Evolutionary conservation across 2,113 vertebrate genomes (phyloP), one percentile per base, ranked within the genome.

Genomic region (Albula goreensis): DNA sequence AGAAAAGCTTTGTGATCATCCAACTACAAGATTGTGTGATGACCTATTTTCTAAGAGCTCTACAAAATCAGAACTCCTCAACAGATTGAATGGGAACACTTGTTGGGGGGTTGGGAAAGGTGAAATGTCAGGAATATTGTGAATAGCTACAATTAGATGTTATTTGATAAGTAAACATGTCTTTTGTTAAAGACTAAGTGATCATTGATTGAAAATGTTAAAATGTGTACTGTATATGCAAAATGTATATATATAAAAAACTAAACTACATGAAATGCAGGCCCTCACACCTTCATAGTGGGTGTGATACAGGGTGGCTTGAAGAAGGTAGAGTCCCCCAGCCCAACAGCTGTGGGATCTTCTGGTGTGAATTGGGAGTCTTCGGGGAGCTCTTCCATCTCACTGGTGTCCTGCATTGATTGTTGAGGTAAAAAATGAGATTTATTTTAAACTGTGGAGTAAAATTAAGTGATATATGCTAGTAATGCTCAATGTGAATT

Each of bases 291-390:
- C 96, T 97, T 97, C 19, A 93, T 94, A 1, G 93, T 95, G 2
- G 96, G 96, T 0, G 94, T 94, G 81, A 95, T 78, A 4, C 90
- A 96, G 0, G 96, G 93, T 0, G 97, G 97, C 78, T 95, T 94
- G 83, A 99, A 99, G 92, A 98, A 99, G 0, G 94, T 96, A 88
- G 82, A 13, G 82, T 96, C 93, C 63, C 94, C 97, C 12, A 90
- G 88, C 0, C 93, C 94, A 74, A 92, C 86, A 3, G 94, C 91
- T 0, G 93, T 92, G 77, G 93, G 91, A 11, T 97, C 97, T 81
- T 96, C 94, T 0, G 95, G 94, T 85, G 94, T 94, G 74, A 95
- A 92, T 4, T 91, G 92, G 0, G 93, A 94, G 79, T 96, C 95
- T 83, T 83, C 93, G 0, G 88, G 90, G 9, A 22, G 50, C 5